These are phyloP conservation scores for Phylloscopus collybita DNA, from an alignment of 2,797 vertebrate genomes.

Conservation along the genomic window DNA sequence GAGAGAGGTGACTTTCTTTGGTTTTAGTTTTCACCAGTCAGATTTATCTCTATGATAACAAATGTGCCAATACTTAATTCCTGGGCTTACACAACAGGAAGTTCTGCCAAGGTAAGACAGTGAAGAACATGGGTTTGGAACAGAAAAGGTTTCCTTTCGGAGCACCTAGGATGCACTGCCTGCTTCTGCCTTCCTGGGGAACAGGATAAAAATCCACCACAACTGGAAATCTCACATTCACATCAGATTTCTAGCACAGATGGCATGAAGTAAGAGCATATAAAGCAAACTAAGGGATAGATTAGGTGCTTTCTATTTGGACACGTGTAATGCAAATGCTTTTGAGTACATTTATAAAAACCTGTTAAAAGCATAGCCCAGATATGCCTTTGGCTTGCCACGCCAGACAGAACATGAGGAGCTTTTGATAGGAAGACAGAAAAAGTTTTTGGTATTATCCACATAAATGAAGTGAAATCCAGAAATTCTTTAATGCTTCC, in stretches of 20 bases:
- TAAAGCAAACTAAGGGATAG: neutral
- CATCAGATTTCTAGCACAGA: neutral
- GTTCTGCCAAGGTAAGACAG: neutral
- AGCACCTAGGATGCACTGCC: neutral
- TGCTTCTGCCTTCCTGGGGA: neutral
- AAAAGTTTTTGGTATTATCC: neutral
- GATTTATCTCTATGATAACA: neutral
- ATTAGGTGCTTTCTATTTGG: neutral
- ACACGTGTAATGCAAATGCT: neutral
- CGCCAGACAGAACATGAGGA: rapidly evolving
- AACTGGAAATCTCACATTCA: neutral
- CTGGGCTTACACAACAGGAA: rapidly evolving
- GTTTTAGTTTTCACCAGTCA: neutral
- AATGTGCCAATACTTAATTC: rapidly evolving
- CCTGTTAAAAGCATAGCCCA: neutral
- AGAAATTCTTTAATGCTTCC: neutral
- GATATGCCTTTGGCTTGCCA: neutral
- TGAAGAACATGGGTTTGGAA: rapidly evolving
- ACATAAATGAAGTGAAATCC: neutral
- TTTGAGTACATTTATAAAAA: neutral
- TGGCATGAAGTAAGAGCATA: neutral
- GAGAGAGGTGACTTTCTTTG: neutral
- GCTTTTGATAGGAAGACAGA: neutral
- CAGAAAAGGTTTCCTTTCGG: neutral
- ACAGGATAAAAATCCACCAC: neutral